Base-by-base conservation (phyloP, 2,113 vertebrate species). In the Eira barbara region DNA sequence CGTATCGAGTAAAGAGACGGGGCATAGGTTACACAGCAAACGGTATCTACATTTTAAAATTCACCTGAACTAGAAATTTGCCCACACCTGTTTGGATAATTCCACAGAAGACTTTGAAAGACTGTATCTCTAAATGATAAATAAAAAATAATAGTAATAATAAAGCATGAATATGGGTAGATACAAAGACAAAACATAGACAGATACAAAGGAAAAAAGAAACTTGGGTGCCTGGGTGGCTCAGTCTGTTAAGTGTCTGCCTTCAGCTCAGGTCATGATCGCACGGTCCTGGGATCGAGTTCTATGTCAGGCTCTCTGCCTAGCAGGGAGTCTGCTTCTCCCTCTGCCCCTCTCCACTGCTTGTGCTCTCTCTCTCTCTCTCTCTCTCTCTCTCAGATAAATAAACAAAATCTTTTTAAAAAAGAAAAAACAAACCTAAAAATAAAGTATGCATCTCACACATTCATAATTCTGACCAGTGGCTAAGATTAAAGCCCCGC, bases 401-500 rank as follows among this genome's bases (percentile, higher is more conserved):
- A 65, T 65, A 65, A 63, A 65, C 31, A 65, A 34, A 34, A 65
- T 65, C 14, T 65, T 65, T 59, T 65, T 59, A 15, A 91, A 83
- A 89, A 71, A 96, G 71, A 91, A 45, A 97, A 96, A 76, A 91
- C 52, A 97, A 91, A 90, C 85, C 29, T 91, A 31, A 74, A 88
- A 81, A 39, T 82, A 49, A 47, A 65, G 23, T 94, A 39, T 3
- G 6, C 89, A 3, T 59, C 13, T 42, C 55, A 94, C 29, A 86
- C 13, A 78, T 88, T 84, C 42, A 81, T 47, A 31, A 80, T 65
- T 81, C 36, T 95, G 18, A 83, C 55, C 42, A 65, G 9, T 81
- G 57, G 71, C 25, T 82, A 49, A 92, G 79, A 93, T 29, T 57
- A 83, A 85, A 52, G 6, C 11, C 52, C 12, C 73, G 55, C 23